Evolutionary conservation across 2,113 vertebrate species (phyloP), one percentile per base, ranked within the genome.

Genomic region (Lipophrys pholis): DNA sequence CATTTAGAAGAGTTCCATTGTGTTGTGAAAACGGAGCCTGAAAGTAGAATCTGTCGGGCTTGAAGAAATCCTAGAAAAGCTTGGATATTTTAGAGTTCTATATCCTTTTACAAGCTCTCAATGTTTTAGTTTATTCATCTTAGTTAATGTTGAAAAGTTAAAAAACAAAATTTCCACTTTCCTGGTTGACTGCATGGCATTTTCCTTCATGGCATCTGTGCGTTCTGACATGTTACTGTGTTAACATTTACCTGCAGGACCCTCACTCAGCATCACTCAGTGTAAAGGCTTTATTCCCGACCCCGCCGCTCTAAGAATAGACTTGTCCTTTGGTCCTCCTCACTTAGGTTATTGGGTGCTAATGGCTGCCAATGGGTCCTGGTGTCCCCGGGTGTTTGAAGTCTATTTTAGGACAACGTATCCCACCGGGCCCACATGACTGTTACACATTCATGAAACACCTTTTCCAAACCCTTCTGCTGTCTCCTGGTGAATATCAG

Each of bases 401-500:
- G n/a, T 64, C 76, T 90, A 83, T 85, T 65, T 85, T 85, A 52
- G 86, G 92, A 90, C 85, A 87, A 89, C 65, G 12, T 75, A 53
- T 81, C 84, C 91, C 90, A 88, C 64, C 90, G 85, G 89, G 69
- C 64, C 67, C 42, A 85, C 82, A 35, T 90, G 93, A 91, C 71
- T 69, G 38, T 83, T 83, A 74, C 64, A 75, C 80, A 84, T 87
- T 87, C 73, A 86, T 74, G 50, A 81, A 89, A 87, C 80, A 88
- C 82, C 81, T 87, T 87, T 73, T 85, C 69, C 87, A 82, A 87
- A 83, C 57, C 77, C 77, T 74, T 78, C 89, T 78, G 76, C 84
- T 82, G 88, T 76, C 81, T 63, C 5, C 85, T 84, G 83, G 77
- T 82, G 91, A 91, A 91, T 89, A 90, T 80, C 89, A 87, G 78